Percentiles rank a stretch among this genome's conserved stretches.
Conservation (phyloP, 2,888 invertebrate species). For the Aporophyla lueneburgensis region DNA sequence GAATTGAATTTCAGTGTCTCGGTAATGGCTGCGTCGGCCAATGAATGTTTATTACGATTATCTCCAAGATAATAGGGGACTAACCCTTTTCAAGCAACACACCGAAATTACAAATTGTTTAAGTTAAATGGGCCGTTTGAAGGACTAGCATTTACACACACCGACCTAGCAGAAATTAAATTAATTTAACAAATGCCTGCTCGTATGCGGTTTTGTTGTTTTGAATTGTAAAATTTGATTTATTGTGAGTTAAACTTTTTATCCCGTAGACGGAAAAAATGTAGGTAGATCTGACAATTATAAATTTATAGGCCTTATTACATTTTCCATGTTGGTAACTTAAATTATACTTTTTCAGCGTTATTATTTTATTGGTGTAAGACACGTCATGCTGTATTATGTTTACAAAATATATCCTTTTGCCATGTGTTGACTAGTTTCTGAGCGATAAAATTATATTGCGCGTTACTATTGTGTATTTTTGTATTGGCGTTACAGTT, state of each 20-base stretch:
- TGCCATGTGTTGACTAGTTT: slow-evolving; percentile 76
- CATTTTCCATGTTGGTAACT: slow-evolving; percentile 20
- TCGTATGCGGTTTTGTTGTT: slow-evolving; percentile 31
- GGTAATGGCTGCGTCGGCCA: slow-evolving; percentile 70
- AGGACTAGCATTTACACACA: slow-evolving; percentile 62
- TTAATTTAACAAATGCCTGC: slow-evolving; percentile 59
- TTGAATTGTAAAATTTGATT: slow-evolving; percentile 29
- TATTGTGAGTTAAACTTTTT: slow-evolving; percentile 1
- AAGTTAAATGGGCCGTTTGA: slow-evolving; percentile 68
- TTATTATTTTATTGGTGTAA: slow-evolving; percentile 31
- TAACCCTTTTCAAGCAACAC: slow-evolving; percentile 72
- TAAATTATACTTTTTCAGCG: slow-evolving; percentile 33
- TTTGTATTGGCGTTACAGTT: slow-evolving; percentile 50
- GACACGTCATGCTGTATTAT: slow-evolving; percentile 63
- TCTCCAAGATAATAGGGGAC: slow-evolving; percentile 70
- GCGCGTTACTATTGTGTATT: slow-evolving; percentile 73
- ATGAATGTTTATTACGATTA: slow-evolving; percentile 76
- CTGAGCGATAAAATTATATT: slow-evolving; percentile 76
- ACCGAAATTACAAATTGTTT: slow-evolving; percentile 72
- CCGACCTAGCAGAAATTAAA: slow-evolving; percentile 60
- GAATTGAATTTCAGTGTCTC: slow-evolving; percentile 82
- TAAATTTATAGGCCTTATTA: slow-evolving; percentile 29
- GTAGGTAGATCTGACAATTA: slow-evolving; percentile 33
- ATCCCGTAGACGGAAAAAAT: slow-evolving; percentile 9
- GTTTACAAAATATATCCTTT: slow-evolving; percentile 76